These are phyloP conservation scores for Rhinophrynus dorsalis DNA, from an alignment of 2,797 vertebrate genomes.

Conservation along the genomic window DNA sequence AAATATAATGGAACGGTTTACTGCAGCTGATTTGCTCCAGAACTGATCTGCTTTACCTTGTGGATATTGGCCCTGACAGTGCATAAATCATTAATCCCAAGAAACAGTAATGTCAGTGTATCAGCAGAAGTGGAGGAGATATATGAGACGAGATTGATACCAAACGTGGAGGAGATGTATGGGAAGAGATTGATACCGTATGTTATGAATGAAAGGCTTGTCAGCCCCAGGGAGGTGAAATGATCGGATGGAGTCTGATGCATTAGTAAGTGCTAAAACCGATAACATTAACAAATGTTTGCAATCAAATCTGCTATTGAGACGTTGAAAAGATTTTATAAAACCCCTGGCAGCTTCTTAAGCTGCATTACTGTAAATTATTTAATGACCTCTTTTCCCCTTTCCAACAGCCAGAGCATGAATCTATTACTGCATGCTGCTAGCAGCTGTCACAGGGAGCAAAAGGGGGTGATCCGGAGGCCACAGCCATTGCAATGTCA, in stretches of 20 bases:
- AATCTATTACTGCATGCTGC: conserved; percentile 9
- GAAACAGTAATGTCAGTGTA: too few relatives aligned
- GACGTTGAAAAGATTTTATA: conserved; percentile 18
- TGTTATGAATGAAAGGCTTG: conserved; percentile 14
- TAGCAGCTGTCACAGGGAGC: conserved; percentile 4
- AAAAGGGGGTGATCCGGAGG: neutral
- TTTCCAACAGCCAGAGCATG: conserved; percentile 4
- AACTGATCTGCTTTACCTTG: too few relatives aligned
- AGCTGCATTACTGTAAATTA: conserved; percentile 30
- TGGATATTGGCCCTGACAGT: too few relatives aligned
- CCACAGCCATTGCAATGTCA: neutral
- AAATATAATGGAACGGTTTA: too few relatives aligned
- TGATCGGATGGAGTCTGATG: neutral
- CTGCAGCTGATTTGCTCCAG: too few relatives aligned
- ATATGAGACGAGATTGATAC: too few relatives aligned
- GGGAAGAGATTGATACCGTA: neutral
- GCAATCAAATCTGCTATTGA: conserved; percentile 27
- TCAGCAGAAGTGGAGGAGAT: too few relatives aligned
- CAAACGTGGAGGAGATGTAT: conserved; percentile 4
- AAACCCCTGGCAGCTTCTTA: conserved; percentile 23
- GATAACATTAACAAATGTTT: conserved; percentile 22
- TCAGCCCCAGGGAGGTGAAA: neutral
- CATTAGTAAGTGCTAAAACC: conserved; percentile 15
- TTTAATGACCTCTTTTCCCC: conserved; percentile 17
- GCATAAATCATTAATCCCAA: too few relatives aligned